These are phyloP conservation scores for Dasyornis broadbenti DNA, from an alignment of 2,113 vertebrate genomes.

Conservation along the genomic window DNA sequence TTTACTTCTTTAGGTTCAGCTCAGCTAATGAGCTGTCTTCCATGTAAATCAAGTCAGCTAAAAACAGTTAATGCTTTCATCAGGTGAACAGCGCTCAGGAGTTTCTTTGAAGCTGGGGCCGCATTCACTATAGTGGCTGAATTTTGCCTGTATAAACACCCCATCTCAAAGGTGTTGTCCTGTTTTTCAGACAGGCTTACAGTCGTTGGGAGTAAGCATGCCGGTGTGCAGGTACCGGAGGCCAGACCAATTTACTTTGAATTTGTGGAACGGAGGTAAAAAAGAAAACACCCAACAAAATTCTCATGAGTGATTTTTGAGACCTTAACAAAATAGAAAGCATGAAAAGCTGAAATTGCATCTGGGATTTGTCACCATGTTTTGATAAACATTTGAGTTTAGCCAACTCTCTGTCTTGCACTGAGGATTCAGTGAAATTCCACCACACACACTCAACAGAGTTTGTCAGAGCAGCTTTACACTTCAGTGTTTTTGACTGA, in stretches of 20 bases:
- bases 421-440: not conserved
- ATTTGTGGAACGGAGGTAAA: constrained; percentile 31
- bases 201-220: constrained; percentile 52
- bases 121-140: constrained; percentile 6
- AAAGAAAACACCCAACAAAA: constrained; percentile 11
- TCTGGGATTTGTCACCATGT: constrained; percentile 29
- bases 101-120: constrained; percentile 64
- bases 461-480: not conserved
- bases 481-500: not conserved
- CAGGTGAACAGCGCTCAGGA: constrained; percentile 57
- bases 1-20: constrained; percentile 45
- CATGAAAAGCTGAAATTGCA: not conserved
- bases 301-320: not conserved
- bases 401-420: not conserved
- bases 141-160: constrained; percentile 67
- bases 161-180: constrained; percentile 69
- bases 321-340: constrained; percentile 27
- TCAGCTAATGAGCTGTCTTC: constrained; percentile 64
- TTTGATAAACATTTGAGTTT: constrained; percentile 39
- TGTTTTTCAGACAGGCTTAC: constrained; percentile 66
- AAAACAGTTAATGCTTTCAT: constrained; percentile 69
- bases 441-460: not conserved
- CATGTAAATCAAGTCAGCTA: constrained; percentile 56
- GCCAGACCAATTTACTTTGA: constrained; percentile 45
- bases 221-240: constrained; percentile 56